phyloP scores from a whole-genome alignment of 1,140 invertebrate species.

The Pseudomyrmex gracilis region DNA sequence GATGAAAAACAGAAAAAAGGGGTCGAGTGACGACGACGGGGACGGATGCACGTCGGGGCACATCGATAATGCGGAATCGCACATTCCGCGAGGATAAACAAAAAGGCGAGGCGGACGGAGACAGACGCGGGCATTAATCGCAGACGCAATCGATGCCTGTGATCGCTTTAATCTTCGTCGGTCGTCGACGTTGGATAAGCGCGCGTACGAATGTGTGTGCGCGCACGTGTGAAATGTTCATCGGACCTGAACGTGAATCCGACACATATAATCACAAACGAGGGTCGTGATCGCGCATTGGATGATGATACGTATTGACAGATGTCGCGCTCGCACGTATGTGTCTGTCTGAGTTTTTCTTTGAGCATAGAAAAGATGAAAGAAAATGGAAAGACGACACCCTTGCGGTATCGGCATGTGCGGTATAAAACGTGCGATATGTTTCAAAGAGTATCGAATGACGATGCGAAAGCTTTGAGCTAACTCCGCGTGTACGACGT shows the following conservation, averaged over 20 bases:
- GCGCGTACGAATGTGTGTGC: background rate
- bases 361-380: background rate
- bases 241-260: slow-evolving; percentile 57
- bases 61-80: slow-evolving; percentile 57
- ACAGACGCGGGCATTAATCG: slow-evolving; percentile 64
- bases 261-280: slow-evolving; percentile 76
- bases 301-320: slow-evolving; percentile 53
- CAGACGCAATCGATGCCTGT: slow-evolving; percentile 68
- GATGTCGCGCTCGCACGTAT: slow-evolving; percentile 2
- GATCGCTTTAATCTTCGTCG: slow-evolving; percentile 73
- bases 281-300: slow-evolving; percentile 33
- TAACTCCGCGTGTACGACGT: background rate
- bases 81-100: slow-evolving; percentile 41
- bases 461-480: background rate
- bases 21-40: slow-evolving; percentile 23
- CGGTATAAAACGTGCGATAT: background rate
- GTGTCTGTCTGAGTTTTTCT: no score
- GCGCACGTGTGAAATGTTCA: slow-evolving; percentile 19
- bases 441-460: background rate
- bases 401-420: background rate
- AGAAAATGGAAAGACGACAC: background rate
- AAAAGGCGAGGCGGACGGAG: slow-evolving; percentile 48
- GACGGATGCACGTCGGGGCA: slow-evolving; percentile 11
- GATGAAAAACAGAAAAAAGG: slow-evolving; percentile 3
- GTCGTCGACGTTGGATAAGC: background rate